These are phyloP conservation scores for Proterorhinus semilunaris DNA, from an alignment of 2,113 vertebrate species.

Conservation along the genomic window DNA sequence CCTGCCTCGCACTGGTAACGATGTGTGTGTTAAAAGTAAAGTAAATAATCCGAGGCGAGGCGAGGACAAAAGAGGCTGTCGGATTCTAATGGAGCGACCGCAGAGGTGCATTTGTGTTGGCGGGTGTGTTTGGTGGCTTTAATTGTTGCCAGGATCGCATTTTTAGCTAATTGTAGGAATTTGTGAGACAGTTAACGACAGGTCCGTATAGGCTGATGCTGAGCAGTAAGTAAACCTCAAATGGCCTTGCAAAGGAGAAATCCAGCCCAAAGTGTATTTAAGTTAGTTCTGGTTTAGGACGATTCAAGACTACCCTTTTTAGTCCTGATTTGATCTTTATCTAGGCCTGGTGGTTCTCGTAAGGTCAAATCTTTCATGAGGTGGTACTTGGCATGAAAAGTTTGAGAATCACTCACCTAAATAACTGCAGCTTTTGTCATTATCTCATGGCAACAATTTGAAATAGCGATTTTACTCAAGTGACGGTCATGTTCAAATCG, in stretches of 20 bases:
- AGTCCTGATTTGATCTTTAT: no score
- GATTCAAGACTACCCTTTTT: no score
- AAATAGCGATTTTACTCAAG: no score
- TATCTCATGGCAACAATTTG: no score
- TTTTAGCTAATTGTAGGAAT: conserved; percentile 3
- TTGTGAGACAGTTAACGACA: conserved; percentile 1
- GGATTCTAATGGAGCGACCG: conserved; percentile 32
- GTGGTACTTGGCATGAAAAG: no score
- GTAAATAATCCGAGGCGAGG: conserved; percentile 52
- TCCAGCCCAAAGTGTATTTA: neutral
- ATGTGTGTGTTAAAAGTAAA: conserved; percentile 33
- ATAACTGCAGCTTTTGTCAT: no score
- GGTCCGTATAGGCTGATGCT: neutral
- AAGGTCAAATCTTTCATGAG: no score
- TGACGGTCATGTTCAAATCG: no score
- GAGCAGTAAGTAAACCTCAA: neutral
- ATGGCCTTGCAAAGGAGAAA: neutral
- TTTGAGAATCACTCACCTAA: no score
- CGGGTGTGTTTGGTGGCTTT: conserved; percentile 8
- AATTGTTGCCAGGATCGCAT: conserved; percentile 17
- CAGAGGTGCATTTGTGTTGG: conserved; percentile 53
- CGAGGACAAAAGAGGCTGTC: conserved; percentile 53
- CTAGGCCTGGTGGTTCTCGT: no score
- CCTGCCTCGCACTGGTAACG: conserved; percentile 8
- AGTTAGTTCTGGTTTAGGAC: no score